phyloP scores from a whole-genome alignment of 2,888 invertebrate species.

The Syritta pipiens region DNA sequence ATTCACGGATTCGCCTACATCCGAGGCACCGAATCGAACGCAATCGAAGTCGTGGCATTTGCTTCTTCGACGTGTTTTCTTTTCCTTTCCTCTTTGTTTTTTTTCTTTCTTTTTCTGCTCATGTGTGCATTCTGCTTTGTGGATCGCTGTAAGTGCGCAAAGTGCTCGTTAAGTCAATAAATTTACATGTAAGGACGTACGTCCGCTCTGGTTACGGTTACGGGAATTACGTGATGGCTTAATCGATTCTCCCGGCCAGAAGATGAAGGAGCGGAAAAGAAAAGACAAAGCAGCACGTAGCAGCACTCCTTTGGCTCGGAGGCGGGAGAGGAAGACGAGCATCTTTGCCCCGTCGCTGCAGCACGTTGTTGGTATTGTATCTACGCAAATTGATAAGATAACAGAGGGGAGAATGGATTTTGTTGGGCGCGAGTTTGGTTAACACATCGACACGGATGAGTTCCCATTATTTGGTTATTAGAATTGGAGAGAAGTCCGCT shows the following conservation, averaged over 20 bases:
- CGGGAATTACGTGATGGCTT: constrained; percentile 73
- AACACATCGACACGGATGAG: constrained; percentile 48
- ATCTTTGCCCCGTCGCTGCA: constrained; percentile 59
- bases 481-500: background rate
- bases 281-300: constrained; percentile 30
- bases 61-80: constrained; percentile 24
- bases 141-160: constrained; percentile 69
- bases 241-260: constrained; percentile 71
- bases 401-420: constrained; percentile 33
- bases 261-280: constrained; percentile 42
- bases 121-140: constrained; percentile 38
- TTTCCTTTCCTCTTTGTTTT: background rate
- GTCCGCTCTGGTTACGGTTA: constrained; percentile 72
- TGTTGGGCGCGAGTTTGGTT: constrained; percentile 25
- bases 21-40: constrained; percentile 56
- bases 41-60: constrained; percentile 59
- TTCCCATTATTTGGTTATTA: constrained; percentile 21
- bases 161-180: constrained; percentile 73
- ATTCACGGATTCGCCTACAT: constrained; percentile 53
- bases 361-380: constrained; percentile 65
- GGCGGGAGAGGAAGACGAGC: constrained; percentile 20
- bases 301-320: too few relatives aligned
- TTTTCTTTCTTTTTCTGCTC: background rate
- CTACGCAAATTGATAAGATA: constrained; percentile 71
- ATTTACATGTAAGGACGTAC: constrained; percentile 72